Percentiles rank a stretch among this genome's conserved stretches.
These are phyloP conservation scores for Propithecus coquereli DNA, from an alignment of 2,113 vertebrate genomes.

Conservation along the genomic window DNA sequence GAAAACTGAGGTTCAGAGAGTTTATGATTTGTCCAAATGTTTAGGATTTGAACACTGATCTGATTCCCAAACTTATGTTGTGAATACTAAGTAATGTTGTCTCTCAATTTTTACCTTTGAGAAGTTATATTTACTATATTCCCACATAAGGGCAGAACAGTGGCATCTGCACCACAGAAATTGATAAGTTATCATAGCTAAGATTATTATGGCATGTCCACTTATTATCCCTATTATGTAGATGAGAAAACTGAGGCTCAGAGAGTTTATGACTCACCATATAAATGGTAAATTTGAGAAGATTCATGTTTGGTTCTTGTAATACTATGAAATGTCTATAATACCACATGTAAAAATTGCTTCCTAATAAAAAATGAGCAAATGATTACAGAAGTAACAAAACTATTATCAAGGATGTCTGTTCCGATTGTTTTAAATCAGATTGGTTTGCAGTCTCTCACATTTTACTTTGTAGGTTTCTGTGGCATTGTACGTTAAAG, in stretches of 20 bases:
- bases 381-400: not conserved
- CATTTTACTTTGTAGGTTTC: not conserved
- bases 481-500: not conserved
- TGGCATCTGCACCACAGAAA: not conserved
- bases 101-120: not conserved
- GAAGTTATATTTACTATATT: not conserved
- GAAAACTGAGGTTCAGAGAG: not conserved
- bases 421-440: constrained; percentile 12
- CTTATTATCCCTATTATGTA: not conserved
- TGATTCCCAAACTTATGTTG: not conserved
- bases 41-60: not conserved
- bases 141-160: not conserved
- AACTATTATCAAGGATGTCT: not conserved
- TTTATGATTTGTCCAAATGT: not conserved
- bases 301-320: not conserved
- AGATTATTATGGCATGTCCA: not conserved
- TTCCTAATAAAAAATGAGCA: not conserved
- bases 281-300: not conserved
- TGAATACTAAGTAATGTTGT: not conserved
- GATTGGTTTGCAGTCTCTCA: not conserved
- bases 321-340: not conserved
- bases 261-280: not conserved
- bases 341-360: not conserved
- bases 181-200: not conserved
- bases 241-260: not conserved